These are phyloP conservation scores for Pteronotus mesoamericanus DNA, from an alignment of 2,797 vertebrate species.

Conservation along the genomic window DNA sequence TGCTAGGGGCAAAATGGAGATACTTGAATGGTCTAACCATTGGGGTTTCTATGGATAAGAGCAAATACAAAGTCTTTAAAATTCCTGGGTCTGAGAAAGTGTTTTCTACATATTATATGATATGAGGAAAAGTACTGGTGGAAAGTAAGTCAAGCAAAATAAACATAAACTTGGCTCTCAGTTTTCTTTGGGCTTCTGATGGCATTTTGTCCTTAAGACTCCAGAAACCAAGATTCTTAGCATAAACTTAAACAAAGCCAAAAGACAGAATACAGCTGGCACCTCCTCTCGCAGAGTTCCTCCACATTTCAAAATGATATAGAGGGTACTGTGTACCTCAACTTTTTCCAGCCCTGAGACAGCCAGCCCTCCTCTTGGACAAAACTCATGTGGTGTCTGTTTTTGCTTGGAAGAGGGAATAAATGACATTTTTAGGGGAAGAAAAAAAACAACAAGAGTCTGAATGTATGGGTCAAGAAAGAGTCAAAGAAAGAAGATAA, in stretches of 20 bases:
- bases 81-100: not conserved
- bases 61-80: not conserved
- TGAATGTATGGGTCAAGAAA: not conserved
- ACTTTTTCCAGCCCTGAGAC: not conserved
- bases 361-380: not conserved
- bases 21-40: not conserved
- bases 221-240: not conserved
- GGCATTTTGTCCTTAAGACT: not conserved
- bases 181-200: not conserved
- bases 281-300: not conserved
- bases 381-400: not conserved
- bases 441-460: not conserved
- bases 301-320: not conserved
- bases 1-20: not conserved
- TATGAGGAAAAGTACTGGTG: not conserved
- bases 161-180: not conserved
- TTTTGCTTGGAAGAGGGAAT: not conserved
- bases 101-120: not conserved
- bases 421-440: not conserved
- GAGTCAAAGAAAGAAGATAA: not conserved
- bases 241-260: not conserved
- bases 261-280: not conserved
- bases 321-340: not conserved
- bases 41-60: not conserved
- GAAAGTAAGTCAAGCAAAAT: not conserved